A percentile compares a stretch with the other conserved stretches of the same genome.
Conservation (phyloP, 2,888 invertebrate species). For the Unio delphinus region DNA sequence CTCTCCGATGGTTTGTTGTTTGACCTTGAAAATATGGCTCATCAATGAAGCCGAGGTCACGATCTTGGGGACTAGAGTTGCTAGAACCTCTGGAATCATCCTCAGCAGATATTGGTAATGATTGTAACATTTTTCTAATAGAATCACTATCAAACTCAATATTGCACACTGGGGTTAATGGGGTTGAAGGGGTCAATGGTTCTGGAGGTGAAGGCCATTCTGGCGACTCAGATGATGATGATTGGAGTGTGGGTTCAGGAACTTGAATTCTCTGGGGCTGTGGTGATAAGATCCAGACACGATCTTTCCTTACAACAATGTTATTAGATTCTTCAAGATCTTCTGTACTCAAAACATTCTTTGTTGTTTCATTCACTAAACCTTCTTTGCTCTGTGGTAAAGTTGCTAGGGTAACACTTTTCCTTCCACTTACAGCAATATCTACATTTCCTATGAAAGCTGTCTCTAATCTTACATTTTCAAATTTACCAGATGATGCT, state of each 20-base stretch:
- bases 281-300: conserved; percentile 39
- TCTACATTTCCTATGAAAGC: conserved; percentile 47
- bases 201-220: conserved; percentile 68
- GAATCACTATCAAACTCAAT: conserved; percentile 84
- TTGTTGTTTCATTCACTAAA: conserved; percentile 1
- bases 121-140: conserved; percentile 93
- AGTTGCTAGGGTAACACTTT: conserved; percentile 39
- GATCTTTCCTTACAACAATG: conserved; percentile 30
- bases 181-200: conserved; percentile 60
- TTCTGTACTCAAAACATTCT: conserved; percentile 16
- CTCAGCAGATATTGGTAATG: conserved; percentile 79
- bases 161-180: conserved; percentile 56
- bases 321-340: conserved; percentile 10
- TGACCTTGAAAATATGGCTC: conserved; percentile 29
- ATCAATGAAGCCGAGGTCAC: conserved; percentile 60
- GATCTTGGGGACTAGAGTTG: conserved; percentile 36
- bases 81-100: conserved; percentile 25
- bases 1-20: conserved; percentile 4
- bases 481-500: conserved; percentile 26
- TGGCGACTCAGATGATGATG: conserved; percentile 71
- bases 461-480: conserved; percentile 48
- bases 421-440: conserved; percentile 19
- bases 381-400: conserved; percentile 15
- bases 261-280: conserved; percentile 32
- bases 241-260: conserved; percentile 25